Percentiles rank a stretch among this genome's conserved stretches.
Evolutionary conservation across 2,113 vertebrate species (phyloP).

Genomic region (Entosphenus tridentatus): DNA sequence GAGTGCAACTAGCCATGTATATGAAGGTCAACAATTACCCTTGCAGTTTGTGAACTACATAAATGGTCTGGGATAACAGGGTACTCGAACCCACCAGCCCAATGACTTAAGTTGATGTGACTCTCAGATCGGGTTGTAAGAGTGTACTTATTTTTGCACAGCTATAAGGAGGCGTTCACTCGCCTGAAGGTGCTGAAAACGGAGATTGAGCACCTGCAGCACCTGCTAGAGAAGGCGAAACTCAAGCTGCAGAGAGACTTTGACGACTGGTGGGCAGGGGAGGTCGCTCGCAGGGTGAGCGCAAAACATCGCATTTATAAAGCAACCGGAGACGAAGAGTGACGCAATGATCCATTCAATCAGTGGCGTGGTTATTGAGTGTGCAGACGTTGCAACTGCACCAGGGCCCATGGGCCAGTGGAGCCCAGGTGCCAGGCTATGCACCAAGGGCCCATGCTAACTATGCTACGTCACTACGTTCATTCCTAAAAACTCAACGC

Average conservation of each 20-base stretch:
- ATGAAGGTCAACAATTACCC: background rate
- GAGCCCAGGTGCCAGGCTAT: too few species aligned
- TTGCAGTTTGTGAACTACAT: background rate
- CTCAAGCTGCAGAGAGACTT: constrained; percentile 64
- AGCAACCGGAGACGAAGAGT: background rate
- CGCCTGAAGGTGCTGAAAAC: constrained; percentile 50
- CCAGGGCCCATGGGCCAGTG: too few species aligned
- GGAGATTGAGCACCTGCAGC: constrained; percentile 71
- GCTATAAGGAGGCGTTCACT: constrained; percentile 37
- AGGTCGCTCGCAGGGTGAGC: constrained; percentile 16
- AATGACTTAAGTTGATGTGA: background rate
- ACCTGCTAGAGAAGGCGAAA: constrained; percentile 46
- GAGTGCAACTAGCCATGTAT: background rate
- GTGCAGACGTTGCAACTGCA: too few species aligned
- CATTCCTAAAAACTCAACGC: too few species aligned
- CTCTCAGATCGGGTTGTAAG: too few species aligned
- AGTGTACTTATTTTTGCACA: constrained; percentile 14
- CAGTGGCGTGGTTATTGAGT: too few species aligned
- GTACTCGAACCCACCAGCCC: background rate
- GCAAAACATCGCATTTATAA: constrained; percentile 4
- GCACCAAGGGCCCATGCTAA: too few species aligned
- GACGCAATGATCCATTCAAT: too few species aligned
- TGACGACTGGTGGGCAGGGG: constrained; percentile 50
- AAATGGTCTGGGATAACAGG: constrained; percentile 3
- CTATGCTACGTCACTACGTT: too few species aligned